These are phyloP conservation scores for Palythoa heliodiscus DNA, from an alignment of 92 coral and sea anemone species.

Conservation along the genomic window DNA sequence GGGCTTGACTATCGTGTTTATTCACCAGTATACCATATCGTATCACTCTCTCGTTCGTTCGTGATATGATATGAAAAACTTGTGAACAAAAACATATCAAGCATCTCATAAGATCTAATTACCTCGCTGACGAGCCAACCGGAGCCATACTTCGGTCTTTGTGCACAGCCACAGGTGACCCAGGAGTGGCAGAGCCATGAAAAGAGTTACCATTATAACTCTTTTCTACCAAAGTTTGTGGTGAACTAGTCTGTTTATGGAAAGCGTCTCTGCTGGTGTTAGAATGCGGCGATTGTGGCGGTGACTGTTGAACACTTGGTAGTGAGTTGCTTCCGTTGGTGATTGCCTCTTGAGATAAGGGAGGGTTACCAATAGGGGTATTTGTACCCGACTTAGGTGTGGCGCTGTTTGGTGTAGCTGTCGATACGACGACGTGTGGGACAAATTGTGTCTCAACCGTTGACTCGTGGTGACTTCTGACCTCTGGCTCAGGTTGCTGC, in stretches of 20 bases:
- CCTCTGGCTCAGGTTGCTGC: slow-evolving; percentile 83
- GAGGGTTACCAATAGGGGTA: neutral
- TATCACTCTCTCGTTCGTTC: too few relatives aligned
- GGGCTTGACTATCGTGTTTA: too few relatives aligned
- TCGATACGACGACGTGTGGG: slow-evolving; percentile 54
- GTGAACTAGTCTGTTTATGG: neutral
- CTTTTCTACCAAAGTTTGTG: neutral
- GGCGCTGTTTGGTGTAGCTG: slow-evolving; percentile 15
- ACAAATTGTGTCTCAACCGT: slow-evolving; percentile 46
- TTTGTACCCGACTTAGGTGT: slow-evolving; percentile 29
- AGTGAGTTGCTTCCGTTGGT: neutral
- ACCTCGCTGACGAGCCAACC: neutral
- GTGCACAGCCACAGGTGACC: neutral
- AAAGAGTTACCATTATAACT: neutral
- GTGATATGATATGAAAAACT: too few relatives aligned
- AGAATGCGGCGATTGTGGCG: neutral
- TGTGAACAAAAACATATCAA: too few relatives aligned
- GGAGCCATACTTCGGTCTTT: neutral
- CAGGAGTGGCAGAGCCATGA: neutral
- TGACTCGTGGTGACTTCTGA: slow-evolving; percentile 39
- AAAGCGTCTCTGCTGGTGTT: neutral
- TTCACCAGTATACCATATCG: too few relatives aligned
- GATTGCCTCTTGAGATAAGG: neutral
- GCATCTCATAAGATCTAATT: neutral
- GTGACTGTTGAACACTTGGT: slow-evolving; percentile 1